Base-by-base conservation (phyloP, 2,888 invertebrate species). In the Muschampia plurimacula region DNA sequence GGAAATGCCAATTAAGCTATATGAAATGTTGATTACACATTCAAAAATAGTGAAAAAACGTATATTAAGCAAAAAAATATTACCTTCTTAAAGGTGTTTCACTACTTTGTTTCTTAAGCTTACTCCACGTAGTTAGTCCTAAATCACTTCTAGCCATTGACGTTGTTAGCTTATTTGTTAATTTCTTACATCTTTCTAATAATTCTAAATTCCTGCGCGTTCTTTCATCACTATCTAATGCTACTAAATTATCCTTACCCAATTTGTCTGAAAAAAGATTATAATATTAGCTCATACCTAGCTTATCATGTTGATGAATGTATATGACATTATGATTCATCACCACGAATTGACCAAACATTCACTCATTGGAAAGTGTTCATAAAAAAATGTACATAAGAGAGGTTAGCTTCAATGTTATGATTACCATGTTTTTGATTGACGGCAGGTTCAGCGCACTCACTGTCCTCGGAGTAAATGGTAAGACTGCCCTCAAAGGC, bases 71-170 rank as follows among this genome's bases (percentile, higher is more conserved):
- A 60, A 64, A 39, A 22, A 46, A 74, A 74, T 74, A 77, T 89
- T 91, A 96, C 96, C 96, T 95, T 84, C 95, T 95, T 82, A 96
- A 91, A 79, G 96, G 96, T 79, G 95, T 94, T 80, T 96, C 96
- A 87, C 95, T 95, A 83, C 95, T 96, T 84, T 96, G 96, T 86
- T 96, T 96, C 92, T 97, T 97, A 84, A 98, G 94, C 88, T 97
- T 97, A 91, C 97, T 97, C 97, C 98, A 98, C 62, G 98, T 97
- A 78, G 98, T 98, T 90, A 97, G 97, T 80, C 97, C 97, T 83
- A 97, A 97, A 89, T 98, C 98, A 74, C 98, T 98, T 86, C 97
- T 97, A 76, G 97, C 97, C 98, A 98, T 98, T 80, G 97, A 97
- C 77, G 96, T 95, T 82, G 97, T 96, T 88, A 96, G 85, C 86